Evolutionary conservation across 2,797 vertebrate genomes (phyloP).

Genomic region (Coregonus ussuriensis): DNA sequence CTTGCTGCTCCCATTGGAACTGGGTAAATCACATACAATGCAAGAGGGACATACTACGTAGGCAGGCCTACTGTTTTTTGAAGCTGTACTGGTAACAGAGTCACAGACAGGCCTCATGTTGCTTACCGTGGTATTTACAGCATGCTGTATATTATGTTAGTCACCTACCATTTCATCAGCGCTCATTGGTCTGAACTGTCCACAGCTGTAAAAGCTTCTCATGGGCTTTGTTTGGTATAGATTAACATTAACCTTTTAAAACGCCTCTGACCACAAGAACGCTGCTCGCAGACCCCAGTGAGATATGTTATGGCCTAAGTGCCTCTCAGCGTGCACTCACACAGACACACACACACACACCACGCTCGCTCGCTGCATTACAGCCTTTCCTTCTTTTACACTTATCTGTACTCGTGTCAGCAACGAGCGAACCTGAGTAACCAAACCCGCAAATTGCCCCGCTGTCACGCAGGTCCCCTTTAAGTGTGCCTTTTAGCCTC

Average conservation of each 20-base stretch:
- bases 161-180: constrained; percentile 78
- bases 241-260: constrained; percentile 85
- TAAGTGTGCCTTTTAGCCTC: constrained; percentile 83
- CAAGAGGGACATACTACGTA: not conserved
- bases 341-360: not conserved
- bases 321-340: constrained; percentile 73
- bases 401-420: constrained; percentile 74
- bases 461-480: constrained; percentile 80
- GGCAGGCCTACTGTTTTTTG: not conserved
- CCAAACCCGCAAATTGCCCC: constrained; percentile 80
- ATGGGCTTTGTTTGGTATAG: constrained; percentile 68
- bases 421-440: constrained; percentile 73
- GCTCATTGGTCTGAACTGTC: constrained; percentile 75
- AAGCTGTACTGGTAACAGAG: not conserved
- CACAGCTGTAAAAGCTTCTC: constrained; percentile 71
- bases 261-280: constrained; percentile 81
- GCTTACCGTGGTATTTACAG: constrained; percentile 72
- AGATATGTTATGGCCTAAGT: constrained; percentile 79
- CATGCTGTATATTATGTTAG: constrained; percentile 65
- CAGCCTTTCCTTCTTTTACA: constrained; percentile 77
- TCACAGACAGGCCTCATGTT: constrained; percentile 46
- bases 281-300: constrained; percentile 61
- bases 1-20: constrained; percentile 12
- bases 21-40: not conserved
- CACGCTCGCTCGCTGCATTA: constrained; percentile 57